Evolutionary conservation across 2,888 invertebrate species (phyloP), one percentile per base, ranked within the genome.

Genomic region (Parnassius mnemosyne): DNA sequence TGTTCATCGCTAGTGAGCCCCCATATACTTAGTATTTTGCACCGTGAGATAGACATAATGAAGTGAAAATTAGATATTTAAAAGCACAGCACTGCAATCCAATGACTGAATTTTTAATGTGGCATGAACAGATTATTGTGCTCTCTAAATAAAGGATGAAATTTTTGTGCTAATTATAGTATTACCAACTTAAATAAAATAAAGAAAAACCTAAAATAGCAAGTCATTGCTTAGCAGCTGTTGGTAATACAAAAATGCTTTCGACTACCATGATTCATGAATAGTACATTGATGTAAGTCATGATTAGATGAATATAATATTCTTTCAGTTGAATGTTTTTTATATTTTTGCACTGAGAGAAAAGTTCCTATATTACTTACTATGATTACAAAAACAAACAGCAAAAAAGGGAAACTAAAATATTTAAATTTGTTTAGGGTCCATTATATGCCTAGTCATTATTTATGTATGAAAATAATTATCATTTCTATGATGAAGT

Each of bases 371-470:
- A 89, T 88, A 86, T 83, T 75, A 80, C 75, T 83, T 75, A 80
- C 75, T 75, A 74, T 70, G 75, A 75, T 68, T 77, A 75, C 76
- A 74, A 71, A 75, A 66, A 62, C 75, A 71, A 69, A 67, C 64
- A 72, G 76, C 66, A 70, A 69, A 71, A 65, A 65, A 73, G 65
- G 61, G 61, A 68, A 67, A 20, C 44, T 58, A 34, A 67, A 69
- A 69, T 68, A 69, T 74, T 72, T 72, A 72, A 76, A 79, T 78
- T 81, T 80, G 75, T 82, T 79, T 83, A 83, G 81, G 84, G 85
- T 88, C 84, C 87, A 87, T 78, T 87, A 84, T 87, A 87, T 79
- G 81, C 84, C 90, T 89, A 89, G 90, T 89, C 90, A 89, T 89
- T 89, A 88, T 87, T 85, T 84, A 84, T 85, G 79, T 87, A 81